These are phyloP conservation scores for Micropoecilia bifurca DNA, from an alignment of 2,797 vertebrate genomes.

Conservation along the genomic window DNA sequence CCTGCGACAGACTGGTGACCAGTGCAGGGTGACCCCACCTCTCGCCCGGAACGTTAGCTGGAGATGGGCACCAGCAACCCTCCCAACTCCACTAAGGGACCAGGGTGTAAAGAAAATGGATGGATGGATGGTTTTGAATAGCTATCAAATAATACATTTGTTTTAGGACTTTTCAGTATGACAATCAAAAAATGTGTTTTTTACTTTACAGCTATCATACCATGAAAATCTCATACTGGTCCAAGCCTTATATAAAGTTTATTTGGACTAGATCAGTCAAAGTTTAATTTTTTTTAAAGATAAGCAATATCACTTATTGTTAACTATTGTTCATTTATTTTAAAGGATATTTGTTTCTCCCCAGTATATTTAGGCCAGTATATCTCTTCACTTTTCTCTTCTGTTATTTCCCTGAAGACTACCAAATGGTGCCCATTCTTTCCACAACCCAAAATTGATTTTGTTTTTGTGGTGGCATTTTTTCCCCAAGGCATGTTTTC, in stretches of 20 bases:
- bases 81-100: no score
- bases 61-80: no score
- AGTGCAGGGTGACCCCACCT: no score
- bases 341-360: not conserved
- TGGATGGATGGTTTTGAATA: not conserved
- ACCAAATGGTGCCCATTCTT: constrained; percentile 2
- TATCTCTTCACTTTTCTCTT: not conserved
- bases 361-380: not conserved
- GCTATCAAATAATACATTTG: not conserved
- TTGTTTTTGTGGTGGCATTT: not conserved
- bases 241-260: not conserved
- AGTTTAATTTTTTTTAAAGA: not conserved
- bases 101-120: no score
- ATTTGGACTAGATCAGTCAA: not conserved
- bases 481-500: constrained; percentile 9
- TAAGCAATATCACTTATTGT: not conserved
- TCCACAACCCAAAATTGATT: not conserved
- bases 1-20: no score
- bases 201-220: not conserved
- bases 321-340: constrained; percentile 3
- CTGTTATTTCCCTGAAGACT: not conserved
- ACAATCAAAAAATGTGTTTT: not conserved
- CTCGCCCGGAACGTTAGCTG: no score
- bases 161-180: not conserved
- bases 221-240: not conserved